Percentiles rank a stretch among this genome's conserved stretches.
Evolutionary conservation across 2,888 invertebrate species (phyloP).

Genomic region (Oscheius onirici): DNA sequence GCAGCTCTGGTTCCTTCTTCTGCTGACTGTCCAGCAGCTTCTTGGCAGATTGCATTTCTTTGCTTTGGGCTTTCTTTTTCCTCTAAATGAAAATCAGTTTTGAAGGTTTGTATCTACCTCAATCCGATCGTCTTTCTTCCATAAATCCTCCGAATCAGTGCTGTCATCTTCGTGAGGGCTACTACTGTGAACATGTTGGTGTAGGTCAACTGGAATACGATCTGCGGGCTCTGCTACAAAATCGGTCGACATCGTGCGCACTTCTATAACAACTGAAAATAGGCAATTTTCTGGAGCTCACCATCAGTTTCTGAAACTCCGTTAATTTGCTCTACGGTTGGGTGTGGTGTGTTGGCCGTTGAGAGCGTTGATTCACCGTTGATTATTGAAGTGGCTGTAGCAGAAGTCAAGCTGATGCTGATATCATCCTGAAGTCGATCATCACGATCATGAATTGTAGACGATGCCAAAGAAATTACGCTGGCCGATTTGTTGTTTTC

Average conservation of each 20-base stretch:
- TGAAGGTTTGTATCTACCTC: background rate
- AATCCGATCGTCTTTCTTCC: slow-evolving; percentile 14
- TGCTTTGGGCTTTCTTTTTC: slow-evolving; percentile 14
- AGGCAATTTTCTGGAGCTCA: too few relatives aligned
- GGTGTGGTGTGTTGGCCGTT: background rate
- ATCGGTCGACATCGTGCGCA: background rate
- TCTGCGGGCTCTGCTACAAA: slow-evolving; percentile 14
- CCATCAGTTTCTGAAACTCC: background rate
- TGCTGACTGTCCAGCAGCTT: slow-evolving; percentile 12
- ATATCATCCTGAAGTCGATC: slow-evolving; percentile 3
- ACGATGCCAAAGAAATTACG: slow-evolving; percentile 12
- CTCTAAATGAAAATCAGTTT: background rate
- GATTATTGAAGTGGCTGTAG: slow-evolving; percentile 4
- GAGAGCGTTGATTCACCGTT: background rate
- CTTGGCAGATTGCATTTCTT: slow-evolving; percentile 5
- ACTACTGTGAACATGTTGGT: background rate
- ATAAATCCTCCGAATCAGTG: slow-evolving; percentile 23
- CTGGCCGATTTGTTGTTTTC: slow-evolving; percentile 1
- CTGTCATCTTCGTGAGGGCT: slow-evolving; percentile 9
- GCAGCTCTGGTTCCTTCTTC: slow-evolving; percentile 37
- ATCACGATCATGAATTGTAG: slow-evolving; percentile 14
- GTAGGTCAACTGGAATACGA: background rate
- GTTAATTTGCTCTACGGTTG: background rate
- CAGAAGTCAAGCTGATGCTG: slow-evolving; percentile 7
- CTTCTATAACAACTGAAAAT: background rate